These are phyloP conservation scores for Phataginus tetradactyla DNA, from an alignment of 2,797 vertebrate genomes.

Conservation along the genomic window DNA sequence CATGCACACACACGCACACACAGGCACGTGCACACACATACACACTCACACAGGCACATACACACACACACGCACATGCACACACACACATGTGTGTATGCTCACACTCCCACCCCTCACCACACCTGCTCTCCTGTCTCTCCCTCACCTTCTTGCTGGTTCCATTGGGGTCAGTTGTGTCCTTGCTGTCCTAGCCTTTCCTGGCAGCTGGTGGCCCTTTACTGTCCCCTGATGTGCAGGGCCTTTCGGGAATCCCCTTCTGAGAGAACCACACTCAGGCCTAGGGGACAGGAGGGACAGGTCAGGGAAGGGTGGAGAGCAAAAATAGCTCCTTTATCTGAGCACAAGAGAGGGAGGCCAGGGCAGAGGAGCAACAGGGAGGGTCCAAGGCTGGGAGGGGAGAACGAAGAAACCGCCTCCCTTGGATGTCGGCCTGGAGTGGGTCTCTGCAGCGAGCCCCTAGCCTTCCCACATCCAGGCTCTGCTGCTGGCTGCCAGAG, in stretches of 20 bases:
- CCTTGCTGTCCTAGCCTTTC: not conserved
- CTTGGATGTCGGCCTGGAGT: not conserved
- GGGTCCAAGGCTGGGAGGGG: not conserved
- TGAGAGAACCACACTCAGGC: not conserved
- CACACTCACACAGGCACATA: too few relatives aligned
- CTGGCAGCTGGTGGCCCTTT: not conserved
- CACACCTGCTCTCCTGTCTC: not conserved
- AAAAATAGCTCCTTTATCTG: constrained; percentile 39
- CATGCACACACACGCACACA: too few relatives aligned
- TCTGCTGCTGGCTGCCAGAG: too few relatives aligned
- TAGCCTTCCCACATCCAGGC: not conserved
- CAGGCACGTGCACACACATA: too few relatives aligned
- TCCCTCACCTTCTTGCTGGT: fast-evolving
- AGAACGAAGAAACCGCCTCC: not conserved
- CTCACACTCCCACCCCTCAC: not conserved
- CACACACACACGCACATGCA: too few relatives aligned
- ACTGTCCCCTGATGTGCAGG: not conserved
- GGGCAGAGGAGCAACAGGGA: too few relatives aligned
- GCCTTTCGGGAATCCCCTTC: not conserved
- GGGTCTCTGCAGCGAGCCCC: not conserved
- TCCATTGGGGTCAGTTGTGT: not conserved
- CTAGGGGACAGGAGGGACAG: not conserved
- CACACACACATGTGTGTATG: too few relatives aligned
- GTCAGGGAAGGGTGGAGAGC: not conserved
- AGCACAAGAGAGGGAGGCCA: not conserved